Evolutionary conservation across 2,888 invertebrate genomes (phyloP).

Genomic region (Brachyptera risi): DNA sequence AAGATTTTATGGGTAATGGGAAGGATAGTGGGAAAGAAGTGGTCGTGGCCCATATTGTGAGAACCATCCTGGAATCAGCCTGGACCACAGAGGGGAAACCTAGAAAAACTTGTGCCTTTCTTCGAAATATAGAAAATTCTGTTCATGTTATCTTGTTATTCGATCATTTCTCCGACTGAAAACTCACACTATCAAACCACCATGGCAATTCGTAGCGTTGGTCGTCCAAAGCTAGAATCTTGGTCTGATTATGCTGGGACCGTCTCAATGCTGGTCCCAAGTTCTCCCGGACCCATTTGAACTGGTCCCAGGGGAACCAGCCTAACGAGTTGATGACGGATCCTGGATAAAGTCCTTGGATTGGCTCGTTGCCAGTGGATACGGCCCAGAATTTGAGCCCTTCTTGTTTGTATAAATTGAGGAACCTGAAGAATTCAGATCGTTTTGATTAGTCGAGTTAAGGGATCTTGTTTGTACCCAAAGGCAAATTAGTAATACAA

Average conservation of each 20-base stretch:
- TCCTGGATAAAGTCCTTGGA: slow-evolving; percentile 56
- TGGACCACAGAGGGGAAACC: no score
- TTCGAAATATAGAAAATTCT: no score
- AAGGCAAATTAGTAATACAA: no score
- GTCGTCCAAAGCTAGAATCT: slow-evolving; percentile 73
- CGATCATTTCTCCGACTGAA: no score
- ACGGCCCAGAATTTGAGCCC: slow-evolving; percentile 73
- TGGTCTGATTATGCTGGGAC: slow-evolving; percentile 53
- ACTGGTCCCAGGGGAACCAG: slow-evolving; percentile 62
- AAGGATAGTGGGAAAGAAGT: no score
- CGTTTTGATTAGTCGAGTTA: no score
- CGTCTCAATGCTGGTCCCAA: slow-evolving; percentile 57
- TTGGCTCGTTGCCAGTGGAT: slow-evolving; percentile 84
- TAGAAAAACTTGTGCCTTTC: no score
- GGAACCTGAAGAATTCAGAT: slow-evolving; percentile 45
- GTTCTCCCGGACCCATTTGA: slow-evolving; percentile 71
- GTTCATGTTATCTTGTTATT: no score
- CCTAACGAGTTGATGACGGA: slow-evolving; percentile 68
- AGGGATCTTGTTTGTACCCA: no score
- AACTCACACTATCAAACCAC: slow-evolving; percentile 60
- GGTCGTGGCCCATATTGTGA: no score
- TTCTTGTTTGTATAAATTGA: slow-evolving; percentile 68
- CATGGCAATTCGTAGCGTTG: slow-evolving; percentile 60
- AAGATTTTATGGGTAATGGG: no score
- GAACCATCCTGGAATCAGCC: no score